phyloP scores from a whole-genome alignment of 2,888 invertebrate genomes.

The Lysandra coridon region DNA sequence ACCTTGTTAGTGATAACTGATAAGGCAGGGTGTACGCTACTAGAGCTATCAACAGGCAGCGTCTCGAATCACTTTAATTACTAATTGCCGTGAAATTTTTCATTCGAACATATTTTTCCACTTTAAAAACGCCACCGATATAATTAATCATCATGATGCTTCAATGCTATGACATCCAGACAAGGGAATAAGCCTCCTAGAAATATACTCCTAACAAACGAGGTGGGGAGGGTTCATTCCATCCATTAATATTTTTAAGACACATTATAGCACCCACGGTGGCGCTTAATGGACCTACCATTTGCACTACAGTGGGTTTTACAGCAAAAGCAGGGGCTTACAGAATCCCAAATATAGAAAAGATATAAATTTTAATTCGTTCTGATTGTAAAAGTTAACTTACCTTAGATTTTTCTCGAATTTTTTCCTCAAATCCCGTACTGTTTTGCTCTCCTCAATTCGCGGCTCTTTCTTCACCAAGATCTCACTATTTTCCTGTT shows the following conservation, averaged over 20 bases:
- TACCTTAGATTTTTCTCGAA: background rate
- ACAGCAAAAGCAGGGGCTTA: too few species aligned
- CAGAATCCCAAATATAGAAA: too few species aligned
- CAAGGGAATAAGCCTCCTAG: background rate
- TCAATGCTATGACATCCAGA: background rate
- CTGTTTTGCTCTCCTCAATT: background rate
- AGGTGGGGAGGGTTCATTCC: too few species aligned
- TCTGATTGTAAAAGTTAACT: background rate
- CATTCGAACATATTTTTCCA: background rate
- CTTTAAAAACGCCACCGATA: background rate
- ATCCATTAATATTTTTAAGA: too few species aligned
- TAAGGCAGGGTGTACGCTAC: background rate
- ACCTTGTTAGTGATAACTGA: background rate
- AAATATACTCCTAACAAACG: background rate
- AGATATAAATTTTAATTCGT: background rate
- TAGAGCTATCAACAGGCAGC: background rate
- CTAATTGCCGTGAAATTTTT: background rate
- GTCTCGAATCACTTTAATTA: background rate
- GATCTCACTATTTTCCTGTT: background rate
- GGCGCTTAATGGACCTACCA: too few species aligned
- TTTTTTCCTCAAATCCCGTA: background rate
- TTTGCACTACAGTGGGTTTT: too few species aligned
- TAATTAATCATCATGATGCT: background rate
- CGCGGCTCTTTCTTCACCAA: background rate
- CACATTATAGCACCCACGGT: too few species aligned